A percentile compares a stretch with the other conserved stretches of the same genome.
phyloP scores from a whole-genome alignment of 1,140 invertebrate species.

The Anoplolepis gracilipes region DNA sequence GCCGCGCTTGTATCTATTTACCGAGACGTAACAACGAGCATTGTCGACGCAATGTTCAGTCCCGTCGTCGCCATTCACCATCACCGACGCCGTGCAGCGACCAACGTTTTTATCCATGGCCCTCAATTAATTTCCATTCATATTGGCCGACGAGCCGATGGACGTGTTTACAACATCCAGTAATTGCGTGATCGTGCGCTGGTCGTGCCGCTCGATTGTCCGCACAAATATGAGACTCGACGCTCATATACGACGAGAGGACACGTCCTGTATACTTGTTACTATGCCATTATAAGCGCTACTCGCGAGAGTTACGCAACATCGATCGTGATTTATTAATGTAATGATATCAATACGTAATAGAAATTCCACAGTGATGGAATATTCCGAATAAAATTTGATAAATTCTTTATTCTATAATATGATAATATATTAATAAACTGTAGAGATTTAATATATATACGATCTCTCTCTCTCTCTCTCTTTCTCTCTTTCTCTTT shows the following conservation, averaged over 20 bases:
- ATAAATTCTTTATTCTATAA: not conserved
- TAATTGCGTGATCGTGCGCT: slow-evolving; percentile 65
- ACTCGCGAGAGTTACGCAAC: not conserved
- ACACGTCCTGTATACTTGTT: not conserved
- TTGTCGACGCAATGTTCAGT: slow-evolving; percentile 56
- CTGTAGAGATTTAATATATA: not conserved
- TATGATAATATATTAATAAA: not conserved
- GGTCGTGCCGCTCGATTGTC: slow-evolving; percentile 39
- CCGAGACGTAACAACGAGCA: slow-evolving; percentile 68
- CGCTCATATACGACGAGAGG: too few species aligned
- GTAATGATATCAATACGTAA: slow-evolving; percentile 4
- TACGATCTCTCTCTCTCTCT: too few species aligned
- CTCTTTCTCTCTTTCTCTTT: too few species aligned
- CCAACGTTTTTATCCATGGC: slow-evolving; percentile 64
- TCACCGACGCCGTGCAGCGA: not conserved
- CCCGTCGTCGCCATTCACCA: not conserved
- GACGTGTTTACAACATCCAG: slow-evolving; percentile 68
- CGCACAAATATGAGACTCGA: not conserved
- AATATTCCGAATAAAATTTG: not conserved
- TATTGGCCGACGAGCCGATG: slow-evolving; percentile 53
- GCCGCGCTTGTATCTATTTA: slow-evolving; percentile 61
- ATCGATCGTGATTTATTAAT: slow-evolving; percentile 26
- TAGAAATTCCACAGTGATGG: not conserved
- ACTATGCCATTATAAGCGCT: not conserved
- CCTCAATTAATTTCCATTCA: slow-evolving; percentile 74